Evolutionary conservation across 2,888 invertebrate species (phyloP).

Genomic region (Bursaphelenchus okinawaensis): DNA sequence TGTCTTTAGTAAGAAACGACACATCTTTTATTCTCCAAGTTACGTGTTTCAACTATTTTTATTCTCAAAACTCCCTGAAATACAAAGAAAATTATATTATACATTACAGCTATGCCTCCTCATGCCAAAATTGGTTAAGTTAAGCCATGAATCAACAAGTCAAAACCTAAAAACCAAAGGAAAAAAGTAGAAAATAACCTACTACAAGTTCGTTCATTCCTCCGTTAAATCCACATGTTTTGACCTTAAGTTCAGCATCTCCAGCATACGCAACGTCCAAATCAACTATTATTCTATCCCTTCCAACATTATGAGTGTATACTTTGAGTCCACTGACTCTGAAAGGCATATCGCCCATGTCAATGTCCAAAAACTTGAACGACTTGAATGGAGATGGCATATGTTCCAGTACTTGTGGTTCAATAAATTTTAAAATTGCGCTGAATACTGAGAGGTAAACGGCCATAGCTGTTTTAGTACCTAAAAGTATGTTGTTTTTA

Average conservation of each 20-base stretch:
- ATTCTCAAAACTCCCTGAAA: constrained; percentile 83
- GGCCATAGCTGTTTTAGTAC: constrained; percentile 69
- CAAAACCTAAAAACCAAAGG: no score
- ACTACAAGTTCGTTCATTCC: constrained; percentile 66
- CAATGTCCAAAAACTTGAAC: constrained; percentile 87
- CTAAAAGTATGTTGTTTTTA: constrained; percentile 13
- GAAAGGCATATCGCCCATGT: constrained; percentile 71
- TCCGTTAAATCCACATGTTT: constrained; percentile 70
- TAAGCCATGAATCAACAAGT: no score
- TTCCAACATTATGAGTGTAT: constrained; percentile 82
- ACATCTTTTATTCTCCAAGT: constrained; percentile 92
- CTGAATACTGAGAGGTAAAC: constrained; percentile 83
- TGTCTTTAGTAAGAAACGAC: constrained; percentile 82
- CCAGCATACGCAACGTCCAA: constrained; percentile 88
- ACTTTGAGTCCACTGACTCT: constrained; percentile 63
- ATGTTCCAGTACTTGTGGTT: constrained; percentile 70
- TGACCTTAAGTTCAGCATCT: constrained; percentile 89
- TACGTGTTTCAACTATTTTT: constrained; percentile 85
- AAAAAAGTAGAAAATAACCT: constrained; percentile 21
- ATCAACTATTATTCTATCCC: constrained; percentile 87
- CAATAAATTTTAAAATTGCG: constrained; percentile 75
- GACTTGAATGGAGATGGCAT: constrained; percentile 76
- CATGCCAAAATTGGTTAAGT: not conserved
- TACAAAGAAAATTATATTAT: not conserved
- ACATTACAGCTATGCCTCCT: not conserved